These are phyloP conservation scores for Oreocharis arfaki DNA, from an alignment of 2,113 vertebrate species.

Conservation along the genomic window DNA sequence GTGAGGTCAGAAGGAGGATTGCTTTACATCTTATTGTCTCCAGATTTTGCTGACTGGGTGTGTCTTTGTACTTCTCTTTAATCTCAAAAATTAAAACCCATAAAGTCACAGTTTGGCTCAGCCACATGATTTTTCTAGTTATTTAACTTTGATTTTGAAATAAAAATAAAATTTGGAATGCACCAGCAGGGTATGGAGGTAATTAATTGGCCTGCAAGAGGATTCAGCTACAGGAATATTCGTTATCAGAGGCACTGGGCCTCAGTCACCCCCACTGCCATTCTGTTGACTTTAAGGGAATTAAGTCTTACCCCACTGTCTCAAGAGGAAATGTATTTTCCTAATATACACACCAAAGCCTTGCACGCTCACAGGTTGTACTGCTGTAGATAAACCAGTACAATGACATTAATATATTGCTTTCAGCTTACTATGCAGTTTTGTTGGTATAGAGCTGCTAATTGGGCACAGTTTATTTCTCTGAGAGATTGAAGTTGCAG, in stretches of 20 bases:
- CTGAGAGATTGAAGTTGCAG: neutral
- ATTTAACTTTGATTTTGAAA: conserved; percentile 57
- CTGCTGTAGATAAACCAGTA: neutral
- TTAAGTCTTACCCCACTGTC: neutral
- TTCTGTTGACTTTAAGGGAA: neutral
- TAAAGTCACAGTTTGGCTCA: conserved; percentile 49
- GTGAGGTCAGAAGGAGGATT: conserved; percentile 63
- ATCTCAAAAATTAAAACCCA: conserved; percentile 57
- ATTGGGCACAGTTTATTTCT: neutral
- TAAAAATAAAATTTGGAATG: conserved; percentile 37
- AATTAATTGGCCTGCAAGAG: conserved; percentile 17
- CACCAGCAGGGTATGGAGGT: neutral
- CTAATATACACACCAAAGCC: neutral
- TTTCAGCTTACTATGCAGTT: neutral
- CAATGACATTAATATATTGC: neutral
- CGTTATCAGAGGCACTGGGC: neutral
- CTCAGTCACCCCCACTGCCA: neutral
- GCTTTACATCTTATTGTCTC: conserved; percentile 67
- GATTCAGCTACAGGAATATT: neutral
- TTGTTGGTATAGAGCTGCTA: neutral
- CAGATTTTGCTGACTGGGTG: conserved; percentile 64
- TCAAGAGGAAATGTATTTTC: neutral
- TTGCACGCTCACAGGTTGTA: neutral
- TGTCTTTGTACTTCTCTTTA: conserved; percentile 57
- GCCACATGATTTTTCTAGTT: conserved; percentile 35